Conservation (phyloP, 35 echinoderm and acorn worm species). For the Hemicentrotus pulcherrimus region DNA sequence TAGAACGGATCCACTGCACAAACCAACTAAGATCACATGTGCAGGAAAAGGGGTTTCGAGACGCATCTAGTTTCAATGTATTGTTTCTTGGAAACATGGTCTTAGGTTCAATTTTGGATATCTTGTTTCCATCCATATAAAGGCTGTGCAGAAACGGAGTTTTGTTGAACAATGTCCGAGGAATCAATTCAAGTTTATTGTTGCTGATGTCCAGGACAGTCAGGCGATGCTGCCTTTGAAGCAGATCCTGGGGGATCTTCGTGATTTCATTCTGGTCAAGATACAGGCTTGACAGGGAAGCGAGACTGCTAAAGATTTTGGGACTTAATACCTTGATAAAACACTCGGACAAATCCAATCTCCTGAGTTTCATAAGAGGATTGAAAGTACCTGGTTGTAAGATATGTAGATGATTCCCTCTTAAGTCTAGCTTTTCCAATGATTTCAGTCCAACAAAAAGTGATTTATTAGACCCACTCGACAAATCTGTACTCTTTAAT, state of each 20-base stretch:
- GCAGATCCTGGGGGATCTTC: no score
- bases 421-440: background rate
- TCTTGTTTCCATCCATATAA: no score
- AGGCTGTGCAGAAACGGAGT: no score
- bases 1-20: no score
- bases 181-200: background rate
- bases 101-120: no score
- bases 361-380: background rate
- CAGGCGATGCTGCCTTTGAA: no score
- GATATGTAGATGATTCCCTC: no score
- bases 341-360: background rate
- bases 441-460: background rate
- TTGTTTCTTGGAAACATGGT: background rate
- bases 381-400: background rate
- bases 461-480: background rate
- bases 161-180: no score
- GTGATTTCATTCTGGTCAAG: no score
- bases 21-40: no score
- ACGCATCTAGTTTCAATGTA: background rate
- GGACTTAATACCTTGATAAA: background rate
- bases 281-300: background rate
- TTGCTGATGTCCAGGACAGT: no score
- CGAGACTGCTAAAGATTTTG: background rate
- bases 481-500: background rate
- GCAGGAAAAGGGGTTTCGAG: background rate